Base-by-base conservation (phyloP, 2,113 vertebrate genomes). In the Paramisgurnus dabryanus region DNA sequence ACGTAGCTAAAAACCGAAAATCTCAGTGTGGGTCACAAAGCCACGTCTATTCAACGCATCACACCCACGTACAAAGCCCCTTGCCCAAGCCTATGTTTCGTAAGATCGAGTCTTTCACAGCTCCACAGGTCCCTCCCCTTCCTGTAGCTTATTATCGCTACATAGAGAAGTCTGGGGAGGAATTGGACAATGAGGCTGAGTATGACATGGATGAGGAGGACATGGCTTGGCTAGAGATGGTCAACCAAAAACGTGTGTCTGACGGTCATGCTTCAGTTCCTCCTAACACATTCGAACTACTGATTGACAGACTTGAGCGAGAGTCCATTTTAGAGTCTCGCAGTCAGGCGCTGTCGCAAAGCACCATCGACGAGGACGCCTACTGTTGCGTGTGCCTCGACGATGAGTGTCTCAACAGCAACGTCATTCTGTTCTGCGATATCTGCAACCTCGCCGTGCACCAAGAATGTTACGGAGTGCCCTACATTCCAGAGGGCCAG, bases 171-270 rank as follows among this genome's bases (percentile, higher is more conserved):
- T 93, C 95, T 0, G 88, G 89, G 0, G 96, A 99, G 87, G 98
- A 98, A 75, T 91, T 95, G 1, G 96, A 97, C 6, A 92, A 88
- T 0, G 95, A 96, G 74, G 95, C 97, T 0, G 98, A 99, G 79
- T 99, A 99, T 5, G 98, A 99, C 91, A 97, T 99, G 96, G 98
- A 99, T 4, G 98, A 99, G 88, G 96, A 98, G 86, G 98, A 99
- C 89, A 87, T 97, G 65, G 96, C 96, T 0, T 99, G 98, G 98
- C 91, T 99, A 82, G 96, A 98, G 82, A 98, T 99, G 92, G 93
- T 99, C 69, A 99, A 99, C 0, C 95, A 96, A 81, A 98, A 97
- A 88, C 92, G 97, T 17, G 94, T 91, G 60, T 92, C 87, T 0
- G 97, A 98, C 55, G 96, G 97, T 27, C 92, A 97, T 0, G 94